Percentiles rank a stretch among this genome's conserved stretches.
These are phyloP conservation scores for Monomorium pharaonis DNA, from an alignment of 1,140 invertebrate species.

Conservation along the genomic window DNA sequence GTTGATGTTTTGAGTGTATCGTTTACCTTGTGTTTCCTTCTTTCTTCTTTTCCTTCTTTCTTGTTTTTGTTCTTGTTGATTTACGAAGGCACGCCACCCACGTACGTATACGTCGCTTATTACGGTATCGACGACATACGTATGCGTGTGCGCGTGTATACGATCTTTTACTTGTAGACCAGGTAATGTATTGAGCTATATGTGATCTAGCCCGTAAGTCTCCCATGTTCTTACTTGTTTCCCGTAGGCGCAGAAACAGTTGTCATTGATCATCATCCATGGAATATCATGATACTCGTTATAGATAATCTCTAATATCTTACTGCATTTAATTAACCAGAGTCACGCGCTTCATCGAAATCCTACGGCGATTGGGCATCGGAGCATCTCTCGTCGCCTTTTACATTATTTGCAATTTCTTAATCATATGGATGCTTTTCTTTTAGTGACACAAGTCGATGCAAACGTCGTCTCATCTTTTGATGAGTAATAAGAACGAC, in stretches of 20 bases:
- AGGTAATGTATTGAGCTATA: constrained; percentile 70
- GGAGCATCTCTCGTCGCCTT: neutral
- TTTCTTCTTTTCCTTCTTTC: constrained; percentile 3
- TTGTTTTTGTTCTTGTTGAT: constrained; percentile 12
- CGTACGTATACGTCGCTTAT: constrained; percentile 34
- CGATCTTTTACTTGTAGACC: constrained; percentile 61
- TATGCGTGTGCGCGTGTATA: constrained; percentile 62
- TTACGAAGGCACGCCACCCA: constrained; percentile 45
- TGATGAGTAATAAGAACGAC: no score
- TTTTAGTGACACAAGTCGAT: no score
- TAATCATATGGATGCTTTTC: neutral
- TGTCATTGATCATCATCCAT: constrained; percentile 57
- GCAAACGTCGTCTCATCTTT: no score
- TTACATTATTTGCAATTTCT: constrained; percentile 2
- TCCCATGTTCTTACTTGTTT: constrained; percentile 52
- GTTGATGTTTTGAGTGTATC: constrained; percentile 71
- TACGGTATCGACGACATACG: constrained; percentile 23
- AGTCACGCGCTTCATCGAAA: constrained; percentile 43
- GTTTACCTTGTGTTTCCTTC: constrained; percentile 55
- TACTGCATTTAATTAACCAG: constrained; percentile 27
- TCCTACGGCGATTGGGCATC: constrained; percentile 57
- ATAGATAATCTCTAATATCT: constrained; percentile 46
- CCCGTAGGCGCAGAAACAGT: constrained; percentile 65
- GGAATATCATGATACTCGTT: constrained; percentile 32
- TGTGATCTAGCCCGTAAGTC: constrained; percentile 68